These are phyloP conservation scores for Mionectes olivaceus DNA, from an alignment of 2,797 vertebrate genomes.

Conservation along the genomic window DNA sequence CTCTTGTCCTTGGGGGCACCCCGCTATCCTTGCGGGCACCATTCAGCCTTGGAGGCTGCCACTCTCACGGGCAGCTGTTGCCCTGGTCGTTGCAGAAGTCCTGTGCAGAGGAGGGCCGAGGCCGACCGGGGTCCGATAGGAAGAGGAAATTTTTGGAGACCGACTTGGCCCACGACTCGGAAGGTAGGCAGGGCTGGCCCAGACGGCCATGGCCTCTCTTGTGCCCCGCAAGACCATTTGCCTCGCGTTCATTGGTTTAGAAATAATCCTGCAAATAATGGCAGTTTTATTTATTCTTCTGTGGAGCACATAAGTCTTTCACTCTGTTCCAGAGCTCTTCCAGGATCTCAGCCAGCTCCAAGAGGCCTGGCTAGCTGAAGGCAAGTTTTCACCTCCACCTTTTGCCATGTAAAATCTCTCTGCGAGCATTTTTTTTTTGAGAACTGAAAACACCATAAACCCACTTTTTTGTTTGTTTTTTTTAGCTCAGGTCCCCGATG, in stretches of 20 bases:
- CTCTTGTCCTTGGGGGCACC: not conserved
- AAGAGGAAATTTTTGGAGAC: conserved; percentile 95
- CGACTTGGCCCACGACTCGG: conserved; percentile 94
- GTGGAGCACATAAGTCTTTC: conserved; percentile 22
- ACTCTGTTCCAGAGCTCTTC: conserved; percentile 89
- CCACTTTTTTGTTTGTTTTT: conserved; percentile 6
- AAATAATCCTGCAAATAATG: not conserved
- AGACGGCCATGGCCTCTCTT: rapidly evolving
- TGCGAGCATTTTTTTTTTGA: not conserved
- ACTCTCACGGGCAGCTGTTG: not conserved
- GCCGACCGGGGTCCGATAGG: conserved; percentile 84
- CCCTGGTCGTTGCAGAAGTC: conserved; percentile 75
- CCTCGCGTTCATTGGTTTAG: rapidly evolving
- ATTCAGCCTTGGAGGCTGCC: not conserved
- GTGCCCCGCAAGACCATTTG: rapidly evolving
- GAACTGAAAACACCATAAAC: not conserved
- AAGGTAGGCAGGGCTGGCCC: conserved; percentile 81
- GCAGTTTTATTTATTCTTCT: conserved; percentile 18
- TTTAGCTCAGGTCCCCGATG: conserved; percentile 93
- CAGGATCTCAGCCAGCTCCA: conserved; percentile 97
- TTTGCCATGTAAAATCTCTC: conserved; percentile 53
- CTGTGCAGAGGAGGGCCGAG: conserved; percentile 83
- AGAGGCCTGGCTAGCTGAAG: conserved; percentile 98
- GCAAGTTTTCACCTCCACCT: conserved; percentile 78
- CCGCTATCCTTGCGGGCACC: not conserved